phyloP scores from a whole-genome alignment of 2,113 vertebrate genomes.

The Casuarius casuarius region DNA sequence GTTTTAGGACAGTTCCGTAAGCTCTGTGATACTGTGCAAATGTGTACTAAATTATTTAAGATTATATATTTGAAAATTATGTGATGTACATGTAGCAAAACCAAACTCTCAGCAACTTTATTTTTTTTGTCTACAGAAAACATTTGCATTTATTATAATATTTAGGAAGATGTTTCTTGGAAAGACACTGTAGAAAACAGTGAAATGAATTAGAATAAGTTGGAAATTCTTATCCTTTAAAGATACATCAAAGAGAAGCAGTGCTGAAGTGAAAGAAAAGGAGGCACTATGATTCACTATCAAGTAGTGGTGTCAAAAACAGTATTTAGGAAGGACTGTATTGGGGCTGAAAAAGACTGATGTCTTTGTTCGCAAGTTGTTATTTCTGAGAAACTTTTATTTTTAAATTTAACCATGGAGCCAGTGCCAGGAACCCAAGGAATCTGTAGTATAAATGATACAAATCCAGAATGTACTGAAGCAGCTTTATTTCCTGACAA shows the following conservation, averaged over 20 bases:
- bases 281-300: not conserved
- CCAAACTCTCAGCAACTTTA: not conserved
- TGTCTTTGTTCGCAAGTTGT: not conserved
- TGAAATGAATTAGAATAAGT: not conserved
- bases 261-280: not conserved
- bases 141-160: not conserved
- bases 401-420: not conserved
- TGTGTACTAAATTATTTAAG: not conserved
- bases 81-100: not conserved
- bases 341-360: not conserved
- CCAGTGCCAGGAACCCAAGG: not conserved
- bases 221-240: not conserved
- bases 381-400: not conserved
- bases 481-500: not conserved
- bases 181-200: not conserved
- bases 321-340: not conserved
- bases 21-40: not conserved
- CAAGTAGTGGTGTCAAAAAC: not conserved
- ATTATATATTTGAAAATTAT: not conserved
- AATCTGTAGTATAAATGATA: not conserved
- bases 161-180: constrained; percentile 7
- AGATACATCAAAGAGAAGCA: not conserved
- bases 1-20: not conserved
- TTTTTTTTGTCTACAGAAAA: not conserved
- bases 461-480: not conserved